A percentile compares a stretch with the other conserved stretches of the same genome.
phyloP scores from a whole-genome alignment of 2,113 vertebrate species.

The Lophochroa leadbeateri region DNA sequence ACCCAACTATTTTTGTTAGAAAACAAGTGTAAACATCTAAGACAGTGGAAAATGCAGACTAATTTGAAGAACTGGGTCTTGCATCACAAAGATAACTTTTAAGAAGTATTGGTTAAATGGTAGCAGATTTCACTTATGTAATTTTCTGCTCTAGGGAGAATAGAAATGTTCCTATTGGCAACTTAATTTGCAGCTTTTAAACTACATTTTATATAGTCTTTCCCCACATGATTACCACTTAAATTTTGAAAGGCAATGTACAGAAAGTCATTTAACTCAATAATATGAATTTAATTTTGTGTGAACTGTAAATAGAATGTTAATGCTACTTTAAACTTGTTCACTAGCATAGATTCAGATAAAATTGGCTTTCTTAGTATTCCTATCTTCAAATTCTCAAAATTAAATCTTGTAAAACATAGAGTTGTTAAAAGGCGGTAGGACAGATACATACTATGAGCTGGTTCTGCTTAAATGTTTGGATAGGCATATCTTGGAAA shows the following conservation, averaged over 20 bases:
- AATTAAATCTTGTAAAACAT: slow-evolving; percentile 46
- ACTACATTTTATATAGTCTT: not conserved
- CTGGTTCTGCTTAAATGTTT: slow-evolving; percentile 58
- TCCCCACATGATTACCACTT: not conserved
- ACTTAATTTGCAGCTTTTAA: not conserved
- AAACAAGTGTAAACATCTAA: not conserved
- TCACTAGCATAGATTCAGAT: not conserved
- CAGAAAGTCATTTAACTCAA: not conserved
- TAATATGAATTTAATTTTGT: not conserved
- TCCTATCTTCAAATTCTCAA: not conserved
- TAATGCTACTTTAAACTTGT: not conserved
- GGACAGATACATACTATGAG: not conserved
- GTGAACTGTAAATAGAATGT: not conserved
- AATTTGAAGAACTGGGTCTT: not conserved
- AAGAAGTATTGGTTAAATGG: not conserved
- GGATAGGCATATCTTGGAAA: slow-evolving; percentile 33
- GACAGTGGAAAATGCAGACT: not conserved
- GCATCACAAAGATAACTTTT: not conserved
- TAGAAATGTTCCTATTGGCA: not conserved
- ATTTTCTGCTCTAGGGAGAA: not conserved
- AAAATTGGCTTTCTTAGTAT: not conserved
- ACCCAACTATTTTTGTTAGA: not conserved
- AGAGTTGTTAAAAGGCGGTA: slow-evolving; percentile 33
- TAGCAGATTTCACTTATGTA: not conserved
- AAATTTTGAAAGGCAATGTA: not conserved